Conservation (phyloP, 2,888 invertebrate genomes). For the Tetragnatha montana region DNA sequence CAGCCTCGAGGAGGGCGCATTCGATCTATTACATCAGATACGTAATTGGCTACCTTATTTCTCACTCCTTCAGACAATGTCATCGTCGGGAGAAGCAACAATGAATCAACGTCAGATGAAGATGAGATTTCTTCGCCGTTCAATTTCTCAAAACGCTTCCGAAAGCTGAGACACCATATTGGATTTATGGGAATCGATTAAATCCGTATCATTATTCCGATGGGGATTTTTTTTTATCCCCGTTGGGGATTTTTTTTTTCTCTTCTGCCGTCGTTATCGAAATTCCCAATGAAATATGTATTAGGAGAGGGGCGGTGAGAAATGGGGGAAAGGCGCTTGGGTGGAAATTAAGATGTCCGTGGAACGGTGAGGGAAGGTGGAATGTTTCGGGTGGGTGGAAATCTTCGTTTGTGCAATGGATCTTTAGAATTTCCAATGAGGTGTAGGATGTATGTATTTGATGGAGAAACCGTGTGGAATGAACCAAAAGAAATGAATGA, state of each 20-base stretch:
- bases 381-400: background rate
- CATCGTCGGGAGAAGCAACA: conserved; percentile 45
- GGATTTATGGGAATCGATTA: conserved; percentile 61
- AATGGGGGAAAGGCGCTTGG: background rate
- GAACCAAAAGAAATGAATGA: no score
- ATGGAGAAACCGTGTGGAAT: no score
- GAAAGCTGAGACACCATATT: conserved; percentile 55
- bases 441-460: no score
- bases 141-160: conserved; percentile 59
- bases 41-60: conserved; percentile 44
- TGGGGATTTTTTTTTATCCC: conserved; percentile 5
- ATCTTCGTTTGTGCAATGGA: background rate
- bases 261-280: conserved; percentile 32
- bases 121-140: conserved; percentile 50
- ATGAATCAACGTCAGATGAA: conserved; percentile 59
- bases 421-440: no score
- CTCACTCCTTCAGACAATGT: conserved; percentile 46
- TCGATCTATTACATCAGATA: conserved; percentile 51
- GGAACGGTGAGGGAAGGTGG: background rate
- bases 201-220: conserved; percentile 49
- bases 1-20: conserved; percentile 31
- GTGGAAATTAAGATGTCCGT: conserved; percentile 19
- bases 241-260: conserved; percentile 5
- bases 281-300: conserved; percentile 54
- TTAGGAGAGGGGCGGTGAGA: conserved; percentile 19